Percentiles rank a stretch among this genome's conserved stretches.
These are phyloP conservation scores for Lycophotia porphyrea DNA, from an alignment of 2,888 invertebrate genomes.

Conservation along the genomic window DNA sequence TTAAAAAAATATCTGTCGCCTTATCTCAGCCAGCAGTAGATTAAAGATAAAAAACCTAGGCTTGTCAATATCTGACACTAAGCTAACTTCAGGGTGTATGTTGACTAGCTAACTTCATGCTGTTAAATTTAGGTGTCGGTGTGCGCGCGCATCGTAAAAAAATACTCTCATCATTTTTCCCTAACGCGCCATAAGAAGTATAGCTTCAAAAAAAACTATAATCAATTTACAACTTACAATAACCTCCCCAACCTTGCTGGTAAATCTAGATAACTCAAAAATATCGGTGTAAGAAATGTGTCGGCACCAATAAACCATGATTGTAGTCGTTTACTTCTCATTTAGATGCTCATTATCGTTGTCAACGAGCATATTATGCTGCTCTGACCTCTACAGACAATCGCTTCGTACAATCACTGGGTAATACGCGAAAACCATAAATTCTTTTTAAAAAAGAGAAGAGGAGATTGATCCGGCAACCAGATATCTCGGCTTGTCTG, in stretches of 20 bases:
- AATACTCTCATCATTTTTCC: too few relatives aligned
- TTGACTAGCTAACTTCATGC: too few relatives aligned
- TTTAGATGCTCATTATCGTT: slow-evolving; percentile 59
- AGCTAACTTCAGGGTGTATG: too few relatives aligned
- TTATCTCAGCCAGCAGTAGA: too few relatives aligned
- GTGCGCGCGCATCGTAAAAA: too few relatives aligned
- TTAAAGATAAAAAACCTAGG: too few relatives aligned
- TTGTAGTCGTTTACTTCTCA: slow-evolving; percentile 29
- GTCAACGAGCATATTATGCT: slow-evolving; percentile 56
- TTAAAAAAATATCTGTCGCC: too few relatives aligned
- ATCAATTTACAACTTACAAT: slow-evolving; percentile 1
- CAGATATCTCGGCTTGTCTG: neutral
- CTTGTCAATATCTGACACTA: too few relatives aligned
- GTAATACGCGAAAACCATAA: slow-evolving; percentile 51
- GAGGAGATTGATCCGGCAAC: slow-evolving; percentile 26
- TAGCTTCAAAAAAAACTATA: too few relatives aligned
- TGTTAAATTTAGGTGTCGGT: too few relatives aligned
- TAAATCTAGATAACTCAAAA: slow-evolving; percentile 59
- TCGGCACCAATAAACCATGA: slow-evolving; percentile 45
- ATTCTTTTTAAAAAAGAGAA: slow-evolving; percentile 58
- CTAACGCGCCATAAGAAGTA: too few relatives aligned
- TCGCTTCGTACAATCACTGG: slow-evolving; percentile 45
- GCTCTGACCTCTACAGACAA: slow-evolving; percentile 56
- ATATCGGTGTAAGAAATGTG: slow-evolving; percentile 45
- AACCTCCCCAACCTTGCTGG: slow-evolving; percentile 8